Evolutionary conservation across 2,113 vertebrate species (phyloP), one percentile per base, ranked within the genome.

Genomic region (Engraulis encrasicolus): DNA sequence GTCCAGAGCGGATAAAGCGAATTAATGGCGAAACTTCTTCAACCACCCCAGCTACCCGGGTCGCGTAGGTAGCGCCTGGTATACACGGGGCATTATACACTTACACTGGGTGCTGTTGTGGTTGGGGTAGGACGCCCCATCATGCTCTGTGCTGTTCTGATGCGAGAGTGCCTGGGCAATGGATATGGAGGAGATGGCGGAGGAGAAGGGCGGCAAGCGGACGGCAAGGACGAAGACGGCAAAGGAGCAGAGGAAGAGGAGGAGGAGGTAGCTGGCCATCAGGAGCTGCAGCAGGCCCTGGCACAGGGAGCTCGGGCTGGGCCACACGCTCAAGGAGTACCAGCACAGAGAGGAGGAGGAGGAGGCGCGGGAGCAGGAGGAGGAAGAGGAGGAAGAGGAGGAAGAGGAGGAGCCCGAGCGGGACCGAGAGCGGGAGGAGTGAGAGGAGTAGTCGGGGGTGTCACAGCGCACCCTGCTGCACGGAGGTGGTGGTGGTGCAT

Each of bases 31-130:
- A 45, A 45, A 45, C 40, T 45, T 3, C 40, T 45, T n/a, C n/a
- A n/a, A n/a, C n/a, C n/a, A n/a, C n/a, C n/a, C n/a, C n/a, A n/a
- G n/a, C n/a, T n/a, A n/a, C n/a, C n/a, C n/a, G n/a, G n/a, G 9
- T 45, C 40, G 40, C 40, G 40, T 45, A 45, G 3, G 40, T 45
- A 5, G 40, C 9, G 40, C 9, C 40, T n/a, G n/a, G 9, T 9
- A 45, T 5, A 45, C 40, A 45, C 40, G n/a, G n/a, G n/a, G n/a
- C n/a, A n/a, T n/a, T n/a, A n/a, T 31, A 85, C 91, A 97, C 96
- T 96, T 97, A 95, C 95, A 95, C 90, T 95, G 93, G 17, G 91
- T 91, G 91, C 92, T 88, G 94, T 85, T 66, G 93, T 86, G 87
- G 85, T 87, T 91, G 86, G 86, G 86, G 74, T 91, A 85, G 90